Base-by-base conservation (phyloP, 1,140 invertebrate genomes). In the Drosophila melanogaster region DNA sequence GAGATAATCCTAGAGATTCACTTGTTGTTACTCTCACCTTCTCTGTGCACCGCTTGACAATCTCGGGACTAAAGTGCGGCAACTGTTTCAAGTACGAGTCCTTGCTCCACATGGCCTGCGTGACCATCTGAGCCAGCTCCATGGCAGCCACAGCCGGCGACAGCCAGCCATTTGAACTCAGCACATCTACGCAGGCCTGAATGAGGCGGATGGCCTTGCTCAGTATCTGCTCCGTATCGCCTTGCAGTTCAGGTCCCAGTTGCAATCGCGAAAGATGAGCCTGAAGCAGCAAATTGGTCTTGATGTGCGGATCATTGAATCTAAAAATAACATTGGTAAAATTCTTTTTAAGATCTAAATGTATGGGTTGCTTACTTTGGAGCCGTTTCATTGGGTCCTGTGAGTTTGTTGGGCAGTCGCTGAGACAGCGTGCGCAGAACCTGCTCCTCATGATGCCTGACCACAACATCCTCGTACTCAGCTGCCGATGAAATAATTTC, bases 51-150 rank as follows among this genome's bases (percentile, higher is more conserved):
- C 97, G 93, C 89, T 98, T 97, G 57, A 99, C 96, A 43, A 98
- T 96, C 1, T 99, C 98, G 0, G 93, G 80, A 12, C 95, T 97
- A 91, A 99, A 99, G 92, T 99, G 98, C 4, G 99, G 99, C 70
- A 99, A 92, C 87, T 99, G 99, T 85, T 99, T 98, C 46, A 99
- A 93, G 91, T 99, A 99, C 0, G 98, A 98, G 92, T 99, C 99
- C 92, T 99, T 99, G 60, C 96, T 97, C 98, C 99, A 99, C 98
- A 99, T 99, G 3, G 98, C 98, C 93, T 99, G 99, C 0, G 99
- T 99, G 0, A 99, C 97, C 98, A 99, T 99, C 93, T 99, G 99
- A 0, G 99, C 98, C 61, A 99, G 93, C 93, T 99, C 99, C 99
- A 99, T 99, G 79, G 99, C 98, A 49, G 98, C 98, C 22, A 99